Percentiles rank a stretch among this genome's conserved stretches.
Evolutionary conservation across 2,888 invertebrate genomes (phyloP).

Genomic region (Chirona hameri): DNA sequence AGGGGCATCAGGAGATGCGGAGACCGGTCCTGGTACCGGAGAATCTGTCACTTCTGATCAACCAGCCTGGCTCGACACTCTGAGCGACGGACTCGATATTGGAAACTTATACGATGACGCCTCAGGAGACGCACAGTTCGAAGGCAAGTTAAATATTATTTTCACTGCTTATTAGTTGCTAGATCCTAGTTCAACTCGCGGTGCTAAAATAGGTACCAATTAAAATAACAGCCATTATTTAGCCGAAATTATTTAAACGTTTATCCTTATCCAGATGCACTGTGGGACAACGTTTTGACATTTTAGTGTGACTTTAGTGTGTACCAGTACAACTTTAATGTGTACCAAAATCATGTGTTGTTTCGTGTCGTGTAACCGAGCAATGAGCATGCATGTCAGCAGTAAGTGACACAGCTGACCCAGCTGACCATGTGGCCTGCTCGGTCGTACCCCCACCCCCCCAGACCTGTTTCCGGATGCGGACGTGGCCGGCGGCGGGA

Average conservation of each 20-base stretch:
- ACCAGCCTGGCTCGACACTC: neutral
- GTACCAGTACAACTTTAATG: neutral
- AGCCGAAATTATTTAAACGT: too few species aligned
- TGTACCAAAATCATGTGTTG: too few species aligned
- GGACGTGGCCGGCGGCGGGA: neutral
- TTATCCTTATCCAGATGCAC: too few species aligned
- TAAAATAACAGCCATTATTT: too few species aligned
- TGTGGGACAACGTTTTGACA: too few species aligned
- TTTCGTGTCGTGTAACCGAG: neutral
- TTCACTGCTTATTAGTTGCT: too few species aligned
- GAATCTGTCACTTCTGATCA: neutral
- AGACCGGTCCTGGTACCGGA: neutral
- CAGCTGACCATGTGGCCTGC: neutral
- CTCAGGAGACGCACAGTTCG: conserved; percentile 31
- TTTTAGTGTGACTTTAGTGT: too few species aligned
- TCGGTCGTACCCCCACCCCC: neutral
- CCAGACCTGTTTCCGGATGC: conserved; percentile 23
- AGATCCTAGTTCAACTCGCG: too few species aligned
- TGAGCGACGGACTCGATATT: neutral
- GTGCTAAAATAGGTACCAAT: too few species aligned
- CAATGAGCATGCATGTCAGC: too few species aligned
- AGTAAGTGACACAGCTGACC: neutral
- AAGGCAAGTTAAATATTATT: neutral
- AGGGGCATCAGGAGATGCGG: neutral
- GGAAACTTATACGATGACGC: conserved; percentile 9